Percentiles rank a stretch among this genome's conserved stretches.
phyloP scores from a whole-genome alignment of 2,888 invertebrate species.

The Nebria brevicollis region DNA sequence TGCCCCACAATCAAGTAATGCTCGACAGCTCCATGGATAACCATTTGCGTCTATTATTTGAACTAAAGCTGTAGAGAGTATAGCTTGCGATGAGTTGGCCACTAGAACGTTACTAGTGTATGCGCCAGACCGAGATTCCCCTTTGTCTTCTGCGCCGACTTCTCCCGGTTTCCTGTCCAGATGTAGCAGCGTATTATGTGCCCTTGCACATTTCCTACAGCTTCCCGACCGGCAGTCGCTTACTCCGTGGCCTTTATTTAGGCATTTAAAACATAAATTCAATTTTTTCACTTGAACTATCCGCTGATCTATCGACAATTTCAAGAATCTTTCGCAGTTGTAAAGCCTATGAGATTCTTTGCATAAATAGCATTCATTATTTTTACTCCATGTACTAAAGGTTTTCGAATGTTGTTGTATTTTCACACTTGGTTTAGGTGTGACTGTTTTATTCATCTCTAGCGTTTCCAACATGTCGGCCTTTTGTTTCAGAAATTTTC shows the following conservation, averaged over 20 bases:
- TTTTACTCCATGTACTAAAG: background rate
- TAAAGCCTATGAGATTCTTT: background rate
- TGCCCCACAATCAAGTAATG: background rate
- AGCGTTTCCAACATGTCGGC: background rate
- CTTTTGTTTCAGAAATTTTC: conserved; percentile 2
- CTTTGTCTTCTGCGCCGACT: no score
- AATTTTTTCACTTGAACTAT: background rate
- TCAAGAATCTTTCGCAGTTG: background rate
- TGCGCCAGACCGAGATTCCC: background rate
- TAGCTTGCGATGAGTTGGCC: background rate
- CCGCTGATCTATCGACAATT: background rate
- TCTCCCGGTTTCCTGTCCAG: no score
- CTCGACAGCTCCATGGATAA: background rate
- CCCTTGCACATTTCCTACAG: conserved; percentile 9
- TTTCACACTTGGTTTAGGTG: no score
- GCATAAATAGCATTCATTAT: background rate
- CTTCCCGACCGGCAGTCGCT: background rate
- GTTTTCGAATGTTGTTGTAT: no score
- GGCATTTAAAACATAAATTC: background rate
- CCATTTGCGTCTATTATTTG: background rate
- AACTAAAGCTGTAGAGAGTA: background rate
- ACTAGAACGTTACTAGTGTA: background rate
- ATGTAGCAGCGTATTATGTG: conserved; percentile 5
- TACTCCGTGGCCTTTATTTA: background rate
- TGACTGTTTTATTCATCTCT: no score